Evolutionary conservation across 2,797 vertebrate species (phyloP).

Genomic region (Microchirus variegatus): DNA sequence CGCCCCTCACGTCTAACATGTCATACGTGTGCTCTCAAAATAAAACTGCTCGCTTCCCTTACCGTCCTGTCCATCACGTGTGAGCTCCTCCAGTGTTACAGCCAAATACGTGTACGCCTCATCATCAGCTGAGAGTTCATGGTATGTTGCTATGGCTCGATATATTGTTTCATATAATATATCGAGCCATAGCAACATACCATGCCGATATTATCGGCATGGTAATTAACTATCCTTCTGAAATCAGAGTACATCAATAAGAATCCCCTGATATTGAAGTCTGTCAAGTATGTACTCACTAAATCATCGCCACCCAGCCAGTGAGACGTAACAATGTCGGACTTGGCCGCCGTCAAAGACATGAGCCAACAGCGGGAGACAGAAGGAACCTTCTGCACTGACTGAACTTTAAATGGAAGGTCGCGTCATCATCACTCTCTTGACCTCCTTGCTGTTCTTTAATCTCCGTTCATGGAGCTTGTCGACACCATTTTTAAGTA

Average conservation of each 20-base stretch:
- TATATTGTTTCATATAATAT: background rate
- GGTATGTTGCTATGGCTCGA: background rate
- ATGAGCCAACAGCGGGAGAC: too few species aligned
- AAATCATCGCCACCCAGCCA: too few species aligned
- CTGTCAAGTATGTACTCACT: too few species aligned
- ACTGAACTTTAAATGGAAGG: slow-evolving; percentile 4
- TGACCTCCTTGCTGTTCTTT: slow-evolving; percentile 31
- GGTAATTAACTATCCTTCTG: too few species aligned
- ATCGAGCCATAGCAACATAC: too few species aligned
- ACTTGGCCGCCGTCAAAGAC: too few species aligned
- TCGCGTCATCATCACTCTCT: slow-evolving; percentile 23
- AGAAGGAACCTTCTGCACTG: too few species aligned
- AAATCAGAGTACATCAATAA: too few species aligned
- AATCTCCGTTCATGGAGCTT: slow-evolving; percentile 37
- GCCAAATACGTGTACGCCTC: slow-evolving; percentile 25
- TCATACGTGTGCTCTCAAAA: slow-evolving; percentile 44
- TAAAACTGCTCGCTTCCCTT: slow-evolving; percentile 27
- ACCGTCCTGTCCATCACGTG: slow-evolving; percentile 10
- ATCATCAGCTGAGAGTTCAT: background rate
- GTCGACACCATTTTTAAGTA: slow-evolving; percentile 66
- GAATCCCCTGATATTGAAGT: too few species aligned
- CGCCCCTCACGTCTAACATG: slow-evolving; percentile 47
- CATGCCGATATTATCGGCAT: too few species aligned
- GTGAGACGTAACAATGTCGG: too few species aligned
- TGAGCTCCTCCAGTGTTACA: background rate